Evolutionary conservation across 2,113 vertebrate species (phyloP).

Genomic region (Amazona guildingii): DNA sequence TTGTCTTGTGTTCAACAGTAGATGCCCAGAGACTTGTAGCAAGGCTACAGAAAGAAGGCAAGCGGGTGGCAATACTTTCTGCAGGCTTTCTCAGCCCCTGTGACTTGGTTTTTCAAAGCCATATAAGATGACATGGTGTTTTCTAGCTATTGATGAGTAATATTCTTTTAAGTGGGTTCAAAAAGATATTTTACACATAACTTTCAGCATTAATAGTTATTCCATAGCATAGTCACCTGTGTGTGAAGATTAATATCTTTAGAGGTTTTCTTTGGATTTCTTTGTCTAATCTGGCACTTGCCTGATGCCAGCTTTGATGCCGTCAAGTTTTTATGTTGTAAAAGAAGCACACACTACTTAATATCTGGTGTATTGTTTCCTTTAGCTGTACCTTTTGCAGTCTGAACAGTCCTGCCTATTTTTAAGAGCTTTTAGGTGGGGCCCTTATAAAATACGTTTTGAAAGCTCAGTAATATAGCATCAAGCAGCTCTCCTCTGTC

Average conservation of each 20-base stretch:
- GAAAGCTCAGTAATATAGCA: not conserved
- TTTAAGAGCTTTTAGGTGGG: not conserved
- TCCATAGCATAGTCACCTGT: not conserved
- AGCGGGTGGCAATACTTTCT: not conserved
- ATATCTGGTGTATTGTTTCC: not conserved
- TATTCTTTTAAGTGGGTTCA: not conserved
- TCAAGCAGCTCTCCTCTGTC: not conserved
- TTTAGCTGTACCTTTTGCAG: not conserved
- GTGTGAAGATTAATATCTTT: not conserved
- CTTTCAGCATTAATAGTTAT: not conserved
- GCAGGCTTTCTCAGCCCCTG: not conserved
- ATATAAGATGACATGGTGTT: fast-evolving
- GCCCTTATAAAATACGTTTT: not conserved
- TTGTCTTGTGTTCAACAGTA: not conserved
- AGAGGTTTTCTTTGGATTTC: not conserved
- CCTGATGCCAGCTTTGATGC: not conserved
- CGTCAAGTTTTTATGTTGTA: not conserved
- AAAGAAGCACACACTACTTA: not conserved
- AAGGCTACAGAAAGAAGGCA: not conserved
- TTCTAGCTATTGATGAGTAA: not conserved
- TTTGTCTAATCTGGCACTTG: not conserved
- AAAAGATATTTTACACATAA: not conserved
- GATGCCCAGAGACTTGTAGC: not conserved
- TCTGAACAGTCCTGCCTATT: not conserved
- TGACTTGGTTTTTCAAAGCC: not conserved